phyloP scores from a whole-genome alignment of 2,888 invertebrate species.

The Leptinotarsa juncta region DNA sequence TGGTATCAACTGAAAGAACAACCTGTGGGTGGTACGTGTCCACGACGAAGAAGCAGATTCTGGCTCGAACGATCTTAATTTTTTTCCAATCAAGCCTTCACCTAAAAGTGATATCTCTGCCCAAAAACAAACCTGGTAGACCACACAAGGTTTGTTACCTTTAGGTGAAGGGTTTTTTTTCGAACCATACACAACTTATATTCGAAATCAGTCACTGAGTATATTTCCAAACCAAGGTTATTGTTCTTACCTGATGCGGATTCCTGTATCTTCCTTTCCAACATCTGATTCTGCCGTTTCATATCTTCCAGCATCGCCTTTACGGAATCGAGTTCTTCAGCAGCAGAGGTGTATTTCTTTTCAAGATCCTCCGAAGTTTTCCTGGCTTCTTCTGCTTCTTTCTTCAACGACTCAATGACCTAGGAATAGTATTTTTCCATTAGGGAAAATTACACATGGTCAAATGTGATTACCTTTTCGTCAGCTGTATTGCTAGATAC shows the following conservation, averaged over 20 bases:
- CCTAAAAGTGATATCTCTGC: too few species aligned
- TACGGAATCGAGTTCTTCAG: conserved; percentile 80
- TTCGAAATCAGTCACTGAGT: neutral
- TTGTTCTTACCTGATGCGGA: conserved; percentile 66
- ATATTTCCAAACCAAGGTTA: neutral
- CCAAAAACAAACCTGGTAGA: too few species aligned
- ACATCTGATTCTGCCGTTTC: conserved; percentile 78
- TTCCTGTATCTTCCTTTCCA: conserved; percentile 82
- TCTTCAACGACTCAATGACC: conserved; percentile 76
- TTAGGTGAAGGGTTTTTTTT: too few species aligned
- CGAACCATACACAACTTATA: too few species aligned
- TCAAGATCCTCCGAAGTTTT: conserved; percentile 85
- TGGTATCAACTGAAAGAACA: too few species aligned
- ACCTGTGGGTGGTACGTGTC: too few species aligned
- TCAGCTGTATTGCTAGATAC: conserved; percentile 52
- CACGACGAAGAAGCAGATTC: too few species aligned
- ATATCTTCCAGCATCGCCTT: conserved; percentile 83
- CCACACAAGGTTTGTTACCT: too few species aligned
- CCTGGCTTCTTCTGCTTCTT: conserved; percentile 81
- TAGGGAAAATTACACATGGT: neutral
- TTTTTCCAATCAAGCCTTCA: too few species aligned
- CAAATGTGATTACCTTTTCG: conserved; percentile 57
- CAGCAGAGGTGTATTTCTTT: conserved; percentile 80
- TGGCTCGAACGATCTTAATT: too few species aligned
- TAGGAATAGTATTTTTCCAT: conserved; percentile 37